Evolutionary conservation across 1,140 invertebrate species (phyloP).

Genomic region (Odontomachus brunneus): DNA sequence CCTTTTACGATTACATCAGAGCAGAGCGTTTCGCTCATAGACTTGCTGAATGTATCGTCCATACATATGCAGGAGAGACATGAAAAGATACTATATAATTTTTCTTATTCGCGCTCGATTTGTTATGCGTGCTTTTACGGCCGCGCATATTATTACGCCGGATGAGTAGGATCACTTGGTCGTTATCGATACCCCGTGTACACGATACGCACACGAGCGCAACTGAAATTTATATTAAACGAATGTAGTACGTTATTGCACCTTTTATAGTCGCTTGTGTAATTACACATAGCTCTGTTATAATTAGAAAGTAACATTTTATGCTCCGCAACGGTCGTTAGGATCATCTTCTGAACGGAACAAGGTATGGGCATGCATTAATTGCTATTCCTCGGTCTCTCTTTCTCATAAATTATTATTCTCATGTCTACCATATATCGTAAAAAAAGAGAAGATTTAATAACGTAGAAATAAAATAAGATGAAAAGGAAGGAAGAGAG

Average conservation of each 20-base stretch:
- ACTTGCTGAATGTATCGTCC: neutral
- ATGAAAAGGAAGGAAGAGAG: no score
- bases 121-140: constrained; percentile 57
- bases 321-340: constrained; percentile 54
- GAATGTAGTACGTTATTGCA: constrained; percentile 59
- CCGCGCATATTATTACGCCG: constrained; percentile 51
- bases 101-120: constrained; percentile 66
- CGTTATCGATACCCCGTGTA: constrained; percentile 35
- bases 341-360: constrained; percentile 30
- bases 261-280: constrained; percentile 66
- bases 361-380: constrained; percentile 44
- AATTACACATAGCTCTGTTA: constrained; percentile 70
- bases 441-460: neutral
- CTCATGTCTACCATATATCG: neutral
- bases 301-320: constrained; percentile 70
- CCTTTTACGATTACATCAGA: constrained; percentile 31
- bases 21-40: constrained; percentile 34
- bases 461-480: no score
- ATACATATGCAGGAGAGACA: constrained; percentile 27
- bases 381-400: constrained; percentile 19
- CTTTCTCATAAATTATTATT: constrained; percentile 44
- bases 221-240: constrained; percentile 69
- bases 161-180: constrained; percentile 44
- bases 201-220: neutral
- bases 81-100: constrained; percentile 6